Evolutionary conservation across 1,140 invertebrate genomes (phyloP).

Genomic region (Brachionus angularis): DNA sequence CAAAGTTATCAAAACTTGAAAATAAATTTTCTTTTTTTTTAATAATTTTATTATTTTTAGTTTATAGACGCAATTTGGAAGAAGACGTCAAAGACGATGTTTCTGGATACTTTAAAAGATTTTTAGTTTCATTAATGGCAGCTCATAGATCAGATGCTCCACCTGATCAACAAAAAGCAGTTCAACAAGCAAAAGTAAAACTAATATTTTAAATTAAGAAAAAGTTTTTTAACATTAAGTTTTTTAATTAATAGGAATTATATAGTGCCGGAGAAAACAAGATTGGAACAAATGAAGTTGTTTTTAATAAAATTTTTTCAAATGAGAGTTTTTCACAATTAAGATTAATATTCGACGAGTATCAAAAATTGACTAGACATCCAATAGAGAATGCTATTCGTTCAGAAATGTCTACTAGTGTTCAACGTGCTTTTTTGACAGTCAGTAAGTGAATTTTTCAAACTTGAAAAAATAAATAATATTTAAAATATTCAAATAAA

Average conservation of each 20-base stretch:
- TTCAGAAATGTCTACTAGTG: slow-evolving; percentile 26
- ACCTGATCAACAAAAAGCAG: slow-evolving; percentile 39
- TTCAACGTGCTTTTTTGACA: slow-evolving; percentile 18
- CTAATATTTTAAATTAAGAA: background rate
- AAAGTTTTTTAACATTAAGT: background rate
- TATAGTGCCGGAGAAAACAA: slow-evolving; percentile 33
- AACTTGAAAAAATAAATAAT: background rate
- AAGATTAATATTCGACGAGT: slow-evolving; percentile 34
- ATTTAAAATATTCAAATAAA: background rate
- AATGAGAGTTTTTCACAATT: slow-evolving; percentile 3
- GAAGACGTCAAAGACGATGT: slow-evolving; percentile 57
- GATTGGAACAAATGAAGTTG: slow-evolving; percentile 37
- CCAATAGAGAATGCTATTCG: slow-evolving; percentile 19
- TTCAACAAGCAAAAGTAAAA: slow-evolving; percentile 11
- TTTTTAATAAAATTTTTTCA: slow-evolving; percentile 30
- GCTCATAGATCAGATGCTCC: slow-evolving; percentile 36
- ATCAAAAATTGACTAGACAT: slow-evolving; percentile 44
- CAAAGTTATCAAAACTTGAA: slow-evolving; percentile 80
- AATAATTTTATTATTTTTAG: slow-evolving; percentile 47
- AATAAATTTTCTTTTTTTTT: background rate
- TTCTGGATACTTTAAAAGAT: slow-evolving; percentile 56
- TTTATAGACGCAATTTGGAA: slow-evolving; percentile 53
- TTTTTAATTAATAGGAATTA: slow-evolving; percentile 27
- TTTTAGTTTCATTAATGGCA: slow-evolving; percentile 52
- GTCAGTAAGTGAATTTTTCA: background rate